Base-by-base conservation (phyloP, 2,113 vertebrate species). In the Dasyornis broadbenti region DNA sequence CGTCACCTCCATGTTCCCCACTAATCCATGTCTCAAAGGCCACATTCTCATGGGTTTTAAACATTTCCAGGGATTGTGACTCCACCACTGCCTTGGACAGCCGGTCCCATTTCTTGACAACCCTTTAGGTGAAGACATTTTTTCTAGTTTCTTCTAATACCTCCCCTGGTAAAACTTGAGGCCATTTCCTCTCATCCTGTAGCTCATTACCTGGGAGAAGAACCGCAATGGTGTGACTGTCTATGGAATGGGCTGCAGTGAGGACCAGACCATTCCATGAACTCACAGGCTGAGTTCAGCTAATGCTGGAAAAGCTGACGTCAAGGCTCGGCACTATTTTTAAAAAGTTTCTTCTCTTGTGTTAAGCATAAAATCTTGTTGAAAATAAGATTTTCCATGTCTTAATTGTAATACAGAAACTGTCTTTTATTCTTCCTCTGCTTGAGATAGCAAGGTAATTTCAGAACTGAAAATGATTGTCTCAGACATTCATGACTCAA, bases 371-470 rank as follows among this genome's bases (percentile, higher is more conserved):
- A 97, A 98, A 97, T 95, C 86, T 89, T 70, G 18, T 91, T 80
- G 83, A 97, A 98, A 98, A 96, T 97, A 97, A 93, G 94, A 96
- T 97, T 97, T 96, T 97, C 91, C 92, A 80, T 95, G 94, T 98
- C 97, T 98, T 98, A 98, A 98, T 97, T 98, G 95, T 96, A 97
- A 95, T 96, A 97, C 86, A 56, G 63, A 97, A 97, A 97, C 65
- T 95, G 73, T 97, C 97, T 97, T 98, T 98, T 97, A 94, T 97
- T 97, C 95, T 96, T 97, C 96, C 95, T 96, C 92, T 97, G 98
- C 98, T 97, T 97, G 94, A 98, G 96, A 97, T 97, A 98, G 97
- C 97, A 98, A 98, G 97, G 97, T 97, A 97, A 98, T 98, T 98
- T 98, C 96, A 88, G 63, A 96, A 94, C 93, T 94, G 97, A 97